Evolutionary conservation across 2,113 vertebrate species (phyloP).

Genomic region (Poeciliopsis retropinna): DNA sequence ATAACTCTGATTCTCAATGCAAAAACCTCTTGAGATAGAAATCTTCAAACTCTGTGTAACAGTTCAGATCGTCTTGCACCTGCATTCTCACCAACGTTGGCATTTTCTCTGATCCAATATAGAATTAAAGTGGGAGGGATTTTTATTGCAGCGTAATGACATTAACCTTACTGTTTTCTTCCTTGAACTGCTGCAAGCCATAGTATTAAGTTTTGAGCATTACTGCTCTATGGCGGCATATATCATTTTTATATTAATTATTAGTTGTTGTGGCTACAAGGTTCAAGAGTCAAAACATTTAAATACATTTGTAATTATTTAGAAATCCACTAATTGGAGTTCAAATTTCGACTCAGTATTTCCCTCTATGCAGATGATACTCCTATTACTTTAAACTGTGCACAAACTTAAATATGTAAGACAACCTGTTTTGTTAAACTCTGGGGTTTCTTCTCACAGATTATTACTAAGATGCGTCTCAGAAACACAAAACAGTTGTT

Average conservation of each 20-base stretch:
- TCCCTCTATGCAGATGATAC: too few species aligned
- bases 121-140: constrained; percentile 14
- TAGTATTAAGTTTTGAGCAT: not conserved
- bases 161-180: not conserved
- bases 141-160: not conserved
- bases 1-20: constrained; percentile 6
- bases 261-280: constrained; percentile 31
- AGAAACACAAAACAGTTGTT: too few species aligned
- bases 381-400: too few species aligned
- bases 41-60: not conserved
- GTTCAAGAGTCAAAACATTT: constrained; percentile 3
- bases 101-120: not conserved
- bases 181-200: too few species aligned
- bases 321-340: too few species aligned
- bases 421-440: too few species aligned
- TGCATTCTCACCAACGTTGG: not conserved
- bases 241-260: not conserved
- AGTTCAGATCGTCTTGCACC: constrained; percentile 10
- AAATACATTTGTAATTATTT: too few species aligned
- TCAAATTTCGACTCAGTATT: too few species aligned
- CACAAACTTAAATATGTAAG: too few species aligned
- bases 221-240: not conserved
- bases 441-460: too few species aligned
- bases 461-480: too few species aligned
- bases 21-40: constrained; percentile 25